Conservation (phyloP, 2,797 vertebrate species). For the Propithecus deckenii region DNA sequence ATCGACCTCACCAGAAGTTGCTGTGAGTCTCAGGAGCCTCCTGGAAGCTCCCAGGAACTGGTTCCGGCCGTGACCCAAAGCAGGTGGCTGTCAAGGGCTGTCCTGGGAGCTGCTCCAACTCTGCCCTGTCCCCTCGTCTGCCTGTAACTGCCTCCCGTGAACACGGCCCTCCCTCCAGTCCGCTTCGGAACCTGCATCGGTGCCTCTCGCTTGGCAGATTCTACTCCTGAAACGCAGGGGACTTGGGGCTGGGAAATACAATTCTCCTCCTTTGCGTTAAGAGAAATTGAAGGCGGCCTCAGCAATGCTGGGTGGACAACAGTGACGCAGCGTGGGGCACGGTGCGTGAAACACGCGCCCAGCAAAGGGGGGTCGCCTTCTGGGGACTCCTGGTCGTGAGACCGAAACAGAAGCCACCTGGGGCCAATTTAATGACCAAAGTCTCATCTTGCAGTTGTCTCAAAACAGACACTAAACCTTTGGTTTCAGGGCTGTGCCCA, state of each 20-base stretch:
- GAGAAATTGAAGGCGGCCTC: neutral
- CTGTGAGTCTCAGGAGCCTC: neutral
- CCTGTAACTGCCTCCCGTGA: neutral
- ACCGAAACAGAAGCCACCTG: neutral
- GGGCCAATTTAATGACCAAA: neutral
- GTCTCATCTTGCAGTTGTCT: neutral
- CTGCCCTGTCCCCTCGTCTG: neutral
- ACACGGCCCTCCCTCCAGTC: neutral
- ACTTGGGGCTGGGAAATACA: no score
- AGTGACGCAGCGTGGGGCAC: fast-evolving
- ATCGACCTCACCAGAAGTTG: fast-evolving
- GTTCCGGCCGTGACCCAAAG: no score
- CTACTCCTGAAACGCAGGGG: no score
- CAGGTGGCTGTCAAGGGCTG: neutral
- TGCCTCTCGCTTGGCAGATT: neutral
- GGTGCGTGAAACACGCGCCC: fast-evolving
- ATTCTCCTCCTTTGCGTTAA: neutral
- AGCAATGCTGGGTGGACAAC: neutral
- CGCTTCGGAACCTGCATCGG: neutral
- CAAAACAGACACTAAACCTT: neutral
- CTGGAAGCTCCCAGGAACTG: neutral
- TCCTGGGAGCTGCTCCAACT: no score
- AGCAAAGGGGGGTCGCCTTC: fast-evolving
- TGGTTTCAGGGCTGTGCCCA: neutral
- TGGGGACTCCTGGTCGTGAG: neutral